Conservation (phyloP, 2,888 invertebrate genomes). For the Pheosia tremula region DNA sequence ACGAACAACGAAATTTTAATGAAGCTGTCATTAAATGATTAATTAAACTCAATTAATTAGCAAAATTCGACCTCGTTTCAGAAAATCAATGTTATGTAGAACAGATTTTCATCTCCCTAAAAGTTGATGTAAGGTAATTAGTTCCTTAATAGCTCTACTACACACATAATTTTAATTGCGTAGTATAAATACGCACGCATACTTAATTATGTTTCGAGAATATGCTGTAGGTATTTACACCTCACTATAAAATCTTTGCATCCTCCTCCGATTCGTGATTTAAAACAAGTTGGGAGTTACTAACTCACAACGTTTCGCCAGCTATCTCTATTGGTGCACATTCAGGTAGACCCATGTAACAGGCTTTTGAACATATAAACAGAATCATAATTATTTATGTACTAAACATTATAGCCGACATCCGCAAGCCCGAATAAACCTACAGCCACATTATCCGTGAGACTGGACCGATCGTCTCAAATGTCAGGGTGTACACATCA, state of each 20-base stretch:
- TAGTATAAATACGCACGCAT: too few relatives aligned
- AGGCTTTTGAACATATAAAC: too few relatives aligned
- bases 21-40: not conserved
- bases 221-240: too few relatives aligned
- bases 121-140: constrained; percentile 21
- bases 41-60: not conserved
- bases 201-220: too few relatives aligned
- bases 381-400: too few relatives aligned
- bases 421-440: constrained; percentile 10
- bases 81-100: constrained; percentile 19
- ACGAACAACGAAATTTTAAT: not conserved
- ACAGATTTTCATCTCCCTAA: constrained; percentile 13
- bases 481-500: constrained; percentile 60
- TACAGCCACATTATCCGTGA: constrained; percentile 34
- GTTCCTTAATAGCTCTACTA: constrained; percentile 15
- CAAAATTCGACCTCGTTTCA: not conserved
- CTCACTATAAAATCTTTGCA: too few relatives aligned
- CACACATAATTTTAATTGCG: not conserved
- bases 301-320: not conserved
- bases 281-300: too few relatives aligned
- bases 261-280: too few relatives aligned
- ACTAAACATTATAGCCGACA: not conserved
- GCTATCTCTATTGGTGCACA: not conserved
- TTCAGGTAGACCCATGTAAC: not conserved
- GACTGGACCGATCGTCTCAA: constrained; percentile 53